phyloP scores from a whole-genome alignment of 2,797 vertebrate species.

The Chaetophractus vellerosus region DNA sequence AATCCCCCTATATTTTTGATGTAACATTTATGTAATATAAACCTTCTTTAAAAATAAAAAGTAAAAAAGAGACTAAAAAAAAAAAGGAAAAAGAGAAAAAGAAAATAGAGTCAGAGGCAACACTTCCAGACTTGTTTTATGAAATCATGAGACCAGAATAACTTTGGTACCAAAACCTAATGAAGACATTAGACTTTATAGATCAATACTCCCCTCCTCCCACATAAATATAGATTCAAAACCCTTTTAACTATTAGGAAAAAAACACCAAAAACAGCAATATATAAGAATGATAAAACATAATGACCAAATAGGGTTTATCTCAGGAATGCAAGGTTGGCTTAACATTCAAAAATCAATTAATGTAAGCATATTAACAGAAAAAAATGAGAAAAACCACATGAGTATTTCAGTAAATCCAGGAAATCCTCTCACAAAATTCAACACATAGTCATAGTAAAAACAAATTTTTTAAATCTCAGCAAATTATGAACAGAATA shows the following conservation, averaged over 20 bases:
- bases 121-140: constrained; percentile 27
- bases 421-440: constrained; percentile 27
- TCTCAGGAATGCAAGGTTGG: constrained; percentile 57
- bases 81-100: too few relatives aligned
- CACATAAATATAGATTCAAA: not conserved
- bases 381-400: not conserved
- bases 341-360: constrained; percentile 28
- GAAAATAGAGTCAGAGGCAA: not conserved
- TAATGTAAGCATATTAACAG: not conserved
- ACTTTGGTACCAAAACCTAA: constrained; percentile 1
- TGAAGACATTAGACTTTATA: not conserved
- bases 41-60: too few relatives aligned
- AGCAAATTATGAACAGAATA: not conserved
- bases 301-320: constrained; percentile 1
- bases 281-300: constrained; percentile 36
- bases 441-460: not conserved
- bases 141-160: constrained; percentile 13
- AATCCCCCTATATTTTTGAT: too few relatives aligned
- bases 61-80: too few relatives aligned
- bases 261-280: not conserved
- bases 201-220: not conserved
- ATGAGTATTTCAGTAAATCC: not conserved
- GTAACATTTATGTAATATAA: too few relatives aligned
- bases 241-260: constrained; percentile 18
- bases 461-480: not conserved